A percentile compares a stretch with the other conserved stretches of the same genome.
These are phyloP conservation scores for Carterocephalus palaemon DNA, from an alignment of 2,888 invertebrate species.

Conservation along the genomic window DNA sequence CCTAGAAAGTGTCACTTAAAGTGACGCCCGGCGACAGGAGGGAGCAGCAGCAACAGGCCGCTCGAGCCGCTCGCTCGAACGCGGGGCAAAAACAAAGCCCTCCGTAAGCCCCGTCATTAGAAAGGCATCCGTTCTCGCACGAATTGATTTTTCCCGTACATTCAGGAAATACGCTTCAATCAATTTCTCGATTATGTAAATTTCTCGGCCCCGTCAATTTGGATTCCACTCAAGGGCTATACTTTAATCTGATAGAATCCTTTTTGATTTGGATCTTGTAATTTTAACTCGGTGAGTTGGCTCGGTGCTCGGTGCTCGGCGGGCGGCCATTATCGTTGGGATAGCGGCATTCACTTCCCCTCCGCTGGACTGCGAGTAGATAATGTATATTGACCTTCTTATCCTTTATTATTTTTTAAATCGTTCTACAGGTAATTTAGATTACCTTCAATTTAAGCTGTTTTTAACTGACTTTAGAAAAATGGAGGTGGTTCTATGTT, in stretches of 20 bases:
- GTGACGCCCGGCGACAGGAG: constrained; percentile 3
- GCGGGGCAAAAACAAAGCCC: constrained; percentile 40
- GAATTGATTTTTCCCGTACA: constrained; percentile 61
- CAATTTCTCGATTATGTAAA: constrained; percentile 75
- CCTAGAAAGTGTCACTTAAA: neutral
- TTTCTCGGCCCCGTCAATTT: constrained; percentile 51
- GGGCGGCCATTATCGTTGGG: constrained; percentile 15
- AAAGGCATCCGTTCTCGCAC: constrained; percentile 55
- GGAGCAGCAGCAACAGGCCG: constrained; percentile 35
- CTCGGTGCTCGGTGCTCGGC: constrained; percentile 6
- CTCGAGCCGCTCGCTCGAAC: constrained; percentile 19
- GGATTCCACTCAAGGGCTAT: constrained; percentile 44
- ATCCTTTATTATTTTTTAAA: no score
- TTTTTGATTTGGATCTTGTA: constrained; percentile 51
- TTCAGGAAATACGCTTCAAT: constrained; percentile 66
- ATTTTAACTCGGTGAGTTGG: constrained; percentile 48
- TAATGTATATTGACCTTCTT: no score
- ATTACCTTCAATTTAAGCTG: no score
- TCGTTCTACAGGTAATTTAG: no score
- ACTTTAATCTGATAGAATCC: constrained; percentile 52
- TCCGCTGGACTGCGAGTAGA: neutral
- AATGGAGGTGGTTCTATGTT: no score
- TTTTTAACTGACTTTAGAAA: no score
- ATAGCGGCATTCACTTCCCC: constrained; percentile 1
- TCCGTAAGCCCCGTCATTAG: constrained; percentile 50